Evolutionary conservation across 2,113 vertebrate species (phyloP), one percentile per base, ranked within the genome.

Genomic region (Sarotherodon lohbergeri): DNA sequence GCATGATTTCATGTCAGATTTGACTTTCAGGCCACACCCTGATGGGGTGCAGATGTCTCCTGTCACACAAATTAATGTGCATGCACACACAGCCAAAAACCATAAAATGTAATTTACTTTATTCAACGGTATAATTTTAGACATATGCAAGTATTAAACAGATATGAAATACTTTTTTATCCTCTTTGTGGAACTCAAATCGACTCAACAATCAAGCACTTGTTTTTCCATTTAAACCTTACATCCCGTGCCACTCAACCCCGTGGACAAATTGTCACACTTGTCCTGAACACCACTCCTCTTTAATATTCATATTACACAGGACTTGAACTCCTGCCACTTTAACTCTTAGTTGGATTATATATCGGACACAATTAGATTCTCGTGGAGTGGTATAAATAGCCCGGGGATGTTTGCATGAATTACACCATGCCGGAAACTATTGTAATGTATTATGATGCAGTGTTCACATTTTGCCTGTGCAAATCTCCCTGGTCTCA

Each of bases 301-400:
- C 86, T 93, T 94, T 92, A 95, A 94, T 95, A 96, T 96, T 95
- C 90, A 95, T 96, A 88, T 87, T 85, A 22, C 88, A 91, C 92
- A 91, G 90, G 93, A 89, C 87, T 93, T 93, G 95, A 95, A 92
- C 92, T 82, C 86, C 85, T 94, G 93, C 90, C 92, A 94, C 90
- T 85, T 90, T 90, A 91, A 95, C 94, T 94, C 94, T 95, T 91
- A 94, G 94, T 91, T 94, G 93, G 94, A 95, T 96, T 95, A 94
- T 93, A 94, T 93, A 92, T 96, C 91, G 91, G 88, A 95, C 93
- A 95, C 95, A 96, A 96, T 96, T 96, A 94, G 90, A 95, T 95
- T 95, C 85, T 91, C 90, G 88, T 86, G 39, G 86, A 92, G 90
- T 89, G 90, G 91, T 95, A 95, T 94, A 91, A 96, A 95, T 95